Conservation (phyloP, 2,113 vertebrate species). For the Aix galericulata region DNA sequence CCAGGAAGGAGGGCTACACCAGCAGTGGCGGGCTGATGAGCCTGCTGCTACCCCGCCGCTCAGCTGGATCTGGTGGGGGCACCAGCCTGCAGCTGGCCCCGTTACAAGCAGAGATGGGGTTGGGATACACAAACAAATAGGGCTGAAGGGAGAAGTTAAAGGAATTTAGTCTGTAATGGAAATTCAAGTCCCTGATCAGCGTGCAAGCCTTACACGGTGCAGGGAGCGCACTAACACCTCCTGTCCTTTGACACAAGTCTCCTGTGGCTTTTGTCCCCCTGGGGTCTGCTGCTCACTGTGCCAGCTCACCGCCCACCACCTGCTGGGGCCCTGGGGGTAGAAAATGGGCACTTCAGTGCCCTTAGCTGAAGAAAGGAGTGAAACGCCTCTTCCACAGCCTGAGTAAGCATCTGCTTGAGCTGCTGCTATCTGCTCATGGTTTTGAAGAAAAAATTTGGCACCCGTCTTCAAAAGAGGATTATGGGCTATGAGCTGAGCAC, state of each 20-base stretch:
- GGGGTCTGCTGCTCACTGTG: neutral
- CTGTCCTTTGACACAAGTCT: neutral
- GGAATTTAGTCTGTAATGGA: neutral
- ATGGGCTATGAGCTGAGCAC: neutral
- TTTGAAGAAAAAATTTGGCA: neutral
- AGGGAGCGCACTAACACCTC: fast-evolving
- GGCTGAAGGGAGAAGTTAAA: neutral
- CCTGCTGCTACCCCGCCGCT: neutral
- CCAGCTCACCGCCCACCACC: neutral
- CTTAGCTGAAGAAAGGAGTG: neutral
- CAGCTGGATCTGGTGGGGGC: neutral
- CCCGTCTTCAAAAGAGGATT: neutral
- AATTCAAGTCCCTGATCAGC: neutral
- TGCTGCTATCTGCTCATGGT: neutral
- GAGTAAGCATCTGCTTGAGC: neutral
- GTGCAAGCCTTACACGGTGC: neutral
- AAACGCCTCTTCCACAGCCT: neutral
- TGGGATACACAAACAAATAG: neutral
- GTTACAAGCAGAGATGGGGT: fast-evolving
- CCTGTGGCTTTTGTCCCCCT: neutral
- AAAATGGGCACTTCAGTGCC: fast-evolving
- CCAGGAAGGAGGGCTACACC: neutral
- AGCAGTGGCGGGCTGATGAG: neutral
- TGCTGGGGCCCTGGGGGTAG: neutral
- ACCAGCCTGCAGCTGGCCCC: neutral